Evolutionary conservation across 2,888 invertebrate species (phyloP), one percentile per base, ranked within the genome.

Genomic region (Ischnus inquisitorius): DNA sequence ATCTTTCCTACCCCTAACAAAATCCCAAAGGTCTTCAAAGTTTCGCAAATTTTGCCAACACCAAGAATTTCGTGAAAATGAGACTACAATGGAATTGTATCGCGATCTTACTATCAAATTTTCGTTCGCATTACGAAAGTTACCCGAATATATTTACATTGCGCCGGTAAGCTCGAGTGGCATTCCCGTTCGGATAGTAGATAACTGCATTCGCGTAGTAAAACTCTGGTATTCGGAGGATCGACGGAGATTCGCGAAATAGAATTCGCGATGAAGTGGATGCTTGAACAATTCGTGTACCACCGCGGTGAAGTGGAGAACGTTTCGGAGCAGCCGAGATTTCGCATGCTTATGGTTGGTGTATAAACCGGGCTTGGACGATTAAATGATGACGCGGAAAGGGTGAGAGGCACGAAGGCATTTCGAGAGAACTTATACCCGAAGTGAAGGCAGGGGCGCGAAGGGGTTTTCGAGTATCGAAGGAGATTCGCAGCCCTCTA

Each of bases 301-400:
- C 28, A 6, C 25, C 28, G 69, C 46, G 51, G 67, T 76, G 51
- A 65, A 48, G 75, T 54, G 51, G 67, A 28, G 16, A 72, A 51
- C 34, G 22, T 0, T 34, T 0, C 34, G 28, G 68, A 72, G 65
- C 65, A 72, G 60, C 34, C 76, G 6, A 54, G 64, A 77, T 77
- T 77, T 62, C 39, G 51, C 34, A 41, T 69, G 60, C 16, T 72
- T 41, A 67, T 46, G 64, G 68, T 68, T 48, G 48, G 12, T 34
- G 43, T 48, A 76, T 68, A 51, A 28, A 46, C 22, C 65, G 43
- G 60, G 67, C 57, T n/a, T 6, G 39, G 62, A 41, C 80, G 72
- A 83, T 83, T 80, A 80, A 83, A 80, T 54, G 51, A 77, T 77
- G 54, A 57, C 22, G 80, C 60, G 57, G 65, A 43, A 72, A 34